Conservation (phyloP, 2,797 vertebrate species). For the Pygocentrus nattereri region DNA sequence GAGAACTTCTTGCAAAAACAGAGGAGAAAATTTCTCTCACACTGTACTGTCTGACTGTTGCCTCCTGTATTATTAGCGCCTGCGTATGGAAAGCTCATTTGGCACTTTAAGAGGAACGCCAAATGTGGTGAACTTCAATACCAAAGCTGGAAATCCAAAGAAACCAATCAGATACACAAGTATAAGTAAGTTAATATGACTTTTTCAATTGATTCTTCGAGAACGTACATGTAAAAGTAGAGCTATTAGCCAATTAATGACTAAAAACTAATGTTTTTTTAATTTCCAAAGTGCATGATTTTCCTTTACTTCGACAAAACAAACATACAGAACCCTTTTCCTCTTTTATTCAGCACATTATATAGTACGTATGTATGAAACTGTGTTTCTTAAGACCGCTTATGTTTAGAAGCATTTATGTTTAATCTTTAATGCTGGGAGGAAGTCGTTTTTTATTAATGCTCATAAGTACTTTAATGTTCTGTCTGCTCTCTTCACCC, state of each 20-base stretch:
- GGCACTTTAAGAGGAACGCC: slow-evolving; percentile 50
- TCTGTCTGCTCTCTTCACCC: neutral
- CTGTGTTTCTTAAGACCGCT: neutral
- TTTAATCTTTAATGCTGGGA: neutral
- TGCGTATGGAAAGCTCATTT: slow-evolving; percentile 46
- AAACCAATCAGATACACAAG: slow-evolving; percentile 60
- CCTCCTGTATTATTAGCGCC: slow-evolving; percentile 20
- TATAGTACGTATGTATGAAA: neutral
- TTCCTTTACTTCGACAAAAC: no score
- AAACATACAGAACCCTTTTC: neutral
- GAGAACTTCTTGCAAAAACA: no score
- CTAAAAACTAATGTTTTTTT: no score
- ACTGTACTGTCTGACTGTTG: neutral
- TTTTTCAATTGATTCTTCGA: neutral
- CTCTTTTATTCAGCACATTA: neutral
- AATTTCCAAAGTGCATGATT: no score
- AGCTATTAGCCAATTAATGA: no score
- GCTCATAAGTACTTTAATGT: neutral
- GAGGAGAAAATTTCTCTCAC: no score
- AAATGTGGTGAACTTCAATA: slow-evolving; percentile 45
- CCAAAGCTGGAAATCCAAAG: slow-evolving; percentile 49
- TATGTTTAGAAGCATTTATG: neutral
- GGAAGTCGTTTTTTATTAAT: neutral
- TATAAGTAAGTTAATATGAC: slow-evolving; percentile 64
- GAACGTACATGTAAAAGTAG: neutral